Conservation (phyloP, 1,140 invertebrate species). For the Diachasma alloeum region DNA sequence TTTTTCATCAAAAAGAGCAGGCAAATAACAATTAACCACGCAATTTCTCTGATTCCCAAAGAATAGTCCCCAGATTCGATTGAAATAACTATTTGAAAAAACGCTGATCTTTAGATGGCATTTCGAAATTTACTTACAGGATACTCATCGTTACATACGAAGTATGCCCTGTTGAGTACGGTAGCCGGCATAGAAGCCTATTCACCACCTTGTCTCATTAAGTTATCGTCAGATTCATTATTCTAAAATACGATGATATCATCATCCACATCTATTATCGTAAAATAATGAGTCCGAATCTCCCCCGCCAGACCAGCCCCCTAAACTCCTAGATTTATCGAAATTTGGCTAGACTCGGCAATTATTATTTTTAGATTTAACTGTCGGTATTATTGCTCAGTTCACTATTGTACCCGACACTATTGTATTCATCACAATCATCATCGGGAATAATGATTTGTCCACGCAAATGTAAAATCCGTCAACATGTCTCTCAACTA, state of each 20-base stretch:
- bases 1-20: no score
- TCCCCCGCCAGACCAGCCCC: background rate
- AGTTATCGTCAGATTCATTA: slow-evolving; percentile 23
- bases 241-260: background rate
- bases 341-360: slow-evolving; percentile 59
- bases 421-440: slow-evolving; percentile 41
- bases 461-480: no score
- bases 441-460: no score
- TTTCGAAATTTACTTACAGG: slow-evolving; percentile 47
- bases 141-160: slow-evolving; percentile 62
- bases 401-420: background rate
- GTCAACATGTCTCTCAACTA: no score
- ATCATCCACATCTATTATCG: background rate
- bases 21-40: no score
- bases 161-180: slow-evolving; percentile 52
- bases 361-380: slow-evolving; percentile 58
- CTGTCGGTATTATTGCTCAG: slow-evolving; percentile 26
- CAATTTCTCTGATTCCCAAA: no score
- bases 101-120: no score
- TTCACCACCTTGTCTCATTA: background rate
- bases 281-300: background rate
- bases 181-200: slow-evolving; percentile 48
- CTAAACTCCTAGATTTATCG: slow-evolving; percentile 49
- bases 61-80: no score
- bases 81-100: no score